Evolutionary conservation across 2,113 vertebrate species (phyloP), one percentile per base, ranked within the genome.

Genomic region (Bufo bufo): DNA sequence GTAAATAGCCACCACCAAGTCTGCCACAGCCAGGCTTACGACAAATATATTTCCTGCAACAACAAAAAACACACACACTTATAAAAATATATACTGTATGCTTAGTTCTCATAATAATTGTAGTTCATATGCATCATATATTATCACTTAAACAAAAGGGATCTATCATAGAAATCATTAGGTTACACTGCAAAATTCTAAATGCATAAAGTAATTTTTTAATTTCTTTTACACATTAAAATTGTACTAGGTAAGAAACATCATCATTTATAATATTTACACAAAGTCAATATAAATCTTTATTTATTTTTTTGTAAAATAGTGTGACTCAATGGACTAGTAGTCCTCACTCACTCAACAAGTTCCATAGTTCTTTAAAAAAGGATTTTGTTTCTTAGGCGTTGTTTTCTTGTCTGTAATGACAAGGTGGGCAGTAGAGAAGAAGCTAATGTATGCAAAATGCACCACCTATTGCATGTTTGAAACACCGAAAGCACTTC

Each of bases 1-100:
- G 90, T 99, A 99, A 90, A 99, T 94, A 43, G 98, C 98, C 90
- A 99, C 98, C 85, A 99, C 94, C 65, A 99, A 95, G 94, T 99
- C 98, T 8, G 98, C 98, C 66, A 98, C 94, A 0, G 98, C 97
- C 88, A 97, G 93, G 92, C 96, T 97, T 91, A 97, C 95, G 90
- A 97, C 97, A 90, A 97, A 97, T 89, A 96, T 90, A 89, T 97
- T 97, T 87, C 97, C 97, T 99, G 89, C 54, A 94, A 94, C 91
- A 91, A 91, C 91, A 92, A 96, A 95, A 92, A 93, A 88, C 77
- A 92, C 90, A 90, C n/a, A 63, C 19, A 75, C 9, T 50, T 75
- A 75, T 13, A 59, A 59, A 59, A 59, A 59, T 59, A 59, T 54
- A 6, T 7, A 2, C 33, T 33, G 33, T 33, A 33, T 0, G 33